These are phyloP conservation scores for Alligator sinensis DNA, from an alignment of 2,113 vertebrate genomes.

Conservation along the genomic window DNA sequence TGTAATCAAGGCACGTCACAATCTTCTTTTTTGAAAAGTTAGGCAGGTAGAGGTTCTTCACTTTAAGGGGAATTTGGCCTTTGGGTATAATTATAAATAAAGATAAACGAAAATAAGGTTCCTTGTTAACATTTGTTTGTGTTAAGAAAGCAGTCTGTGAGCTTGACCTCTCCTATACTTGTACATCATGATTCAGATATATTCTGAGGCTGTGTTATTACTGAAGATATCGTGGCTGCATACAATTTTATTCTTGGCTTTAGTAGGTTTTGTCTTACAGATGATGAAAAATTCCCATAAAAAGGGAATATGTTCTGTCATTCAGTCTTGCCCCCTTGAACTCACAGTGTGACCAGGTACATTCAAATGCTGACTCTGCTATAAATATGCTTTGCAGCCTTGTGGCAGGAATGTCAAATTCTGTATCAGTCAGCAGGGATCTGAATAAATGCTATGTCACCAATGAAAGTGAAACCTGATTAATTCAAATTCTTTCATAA, in stretches of 20 bases:
- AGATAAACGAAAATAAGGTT: neutral
- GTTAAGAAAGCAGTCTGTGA: neutral
- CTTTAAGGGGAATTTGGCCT: neutral
- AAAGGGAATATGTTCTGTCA: conserved; percentile 5
- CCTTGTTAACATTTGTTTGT: neutral
- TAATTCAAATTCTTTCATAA: neutral
- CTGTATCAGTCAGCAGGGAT: neutral
- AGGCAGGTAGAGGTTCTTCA: no score
- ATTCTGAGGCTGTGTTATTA: neutral
- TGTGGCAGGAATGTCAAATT: neutral
- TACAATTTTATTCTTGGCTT: neutral
- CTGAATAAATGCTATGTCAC: conserved; percentile 14
- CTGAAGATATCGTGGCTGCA: neutral
- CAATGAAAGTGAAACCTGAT: neutral
- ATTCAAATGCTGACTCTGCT: neutral
- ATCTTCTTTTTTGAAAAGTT: no score
- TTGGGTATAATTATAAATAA: neutral
- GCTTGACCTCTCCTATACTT: neutral
- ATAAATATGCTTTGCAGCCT: neutral
- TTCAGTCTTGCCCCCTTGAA: neutral
- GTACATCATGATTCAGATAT: conserved; percentile 7
- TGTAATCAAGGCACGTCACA: no score
- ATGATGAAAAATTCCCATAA: neutral
- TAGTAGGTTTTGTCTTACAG: neutral
- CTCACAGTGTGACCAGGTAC: neutral